Evolutionary conservation across 1,140 invertebrate genomes (phyloP).

Genomic region (Cotesia glomerata): DNA sequence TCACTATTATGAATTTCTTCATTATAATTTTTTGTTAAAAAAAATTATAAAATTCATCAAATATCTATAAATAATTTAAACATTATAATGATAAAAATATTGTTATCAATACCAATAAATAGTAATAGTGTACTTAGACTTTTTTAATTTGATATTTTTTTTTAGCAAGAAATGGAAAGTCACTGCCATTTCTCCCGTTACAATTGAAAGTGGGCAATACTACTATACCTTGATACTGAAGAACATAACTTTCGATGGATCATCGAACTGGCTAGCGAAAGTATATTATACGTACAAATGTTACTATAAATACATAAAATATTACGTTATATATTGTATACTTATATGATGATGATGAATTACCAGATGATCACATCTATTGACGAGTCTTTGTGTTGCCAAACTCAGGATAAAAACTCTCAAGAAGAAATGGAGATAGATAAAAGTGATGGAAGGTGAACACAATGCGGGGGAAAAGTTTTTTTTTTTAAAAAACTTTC

Average conservation of each 20-base stretch:
- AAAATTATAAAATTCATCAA: no score
- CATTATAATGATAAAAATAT: no score
- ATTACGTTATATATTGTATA: background rate
- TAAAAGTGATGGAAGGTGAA: no score
- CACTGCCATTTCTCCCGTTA: slow-evolving; percentile 43
- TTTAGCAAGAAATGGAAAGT: slow-evolving; percentile 42
- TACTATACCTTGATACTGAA: slow-evolving; percentile 24
- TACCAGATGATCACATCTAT: background rate
- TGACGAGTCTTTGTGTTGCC: no score
- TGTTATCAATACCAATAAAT: no score
- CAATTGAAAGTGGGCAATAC: slow-evolving; percentile 45
- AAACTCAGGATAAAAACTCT: no score
- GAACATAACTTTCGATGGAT: slow-evolving; percentile 38
- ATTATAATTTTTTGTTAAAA: no score
- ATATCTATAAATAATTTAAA: no score
- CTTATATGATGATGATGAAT: background rate
- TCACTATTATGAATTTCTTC: no score
- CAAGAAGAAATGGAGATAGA: no score
- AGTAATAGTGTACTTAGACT: background rate
- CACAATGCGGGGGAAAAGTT: no score
- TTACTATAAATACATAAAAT: background rate
- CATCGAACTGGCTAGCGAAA: slow-evolving; percentile 25
- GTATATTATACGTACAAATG: slow-evolving; percentile 19
- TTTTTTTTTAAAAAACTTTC: no score
- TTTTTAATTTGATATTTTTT: background rate